Evolutionary conservation across 2,888 invertebrate genomes (phyloP), one percentile per base, ranked within the genome.

Genomic region (Beris chalybata): DNA sequence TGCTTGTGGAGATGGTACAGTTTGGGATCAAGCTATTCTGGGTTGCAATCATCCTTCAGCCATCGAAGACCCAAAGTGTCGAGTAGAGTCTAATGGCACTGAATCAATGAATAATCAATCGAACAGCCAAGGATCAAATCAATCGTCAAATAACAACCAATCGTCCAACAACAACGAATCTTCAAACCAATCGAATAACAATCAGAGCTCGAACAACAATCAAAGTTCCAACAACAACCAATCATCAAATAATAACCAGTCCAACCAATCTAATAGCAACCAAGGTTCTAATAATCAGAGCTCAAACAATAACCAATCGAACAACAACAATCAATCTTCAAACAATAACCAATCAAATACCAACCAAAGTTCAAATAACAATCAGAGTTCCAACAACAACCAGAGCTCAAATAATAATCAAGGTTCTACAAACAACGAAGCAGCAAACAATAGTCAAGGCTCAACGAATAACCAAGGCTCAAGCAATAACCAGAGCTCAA

Each of bases 1-100:
- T 72, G 79, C 78, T 44, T 90, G 89, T 73, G 88, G 85, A 0
- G 84, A 86, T 56, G 89, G 88, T 22, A 87, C 87, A 1, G 84
- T 85, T 11, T 87, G 87, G 87, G 86, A 87, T 73, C 80, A 83
- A 63, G 74, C 76, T 11, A 61, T 76, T 3, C 76, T 77, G 66
- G 78, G 78, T 3, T 81, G 81, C 64, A 79, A 79, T 63, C 78
- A 80, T 71, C 79, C 79, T 30, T 76, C 77, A 1, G 73, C 75
- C 64, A 75, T 77, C 1, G 64, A 69, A 45, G 72, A 74, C 69
- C 70, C 71, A 1, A 73, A 71, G 65, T 78, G 79, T 66, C 68
- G 70, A 5, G 13, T 38, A 43, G 44, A 52, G 22, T 22, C 22
- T 22, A 22, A 22, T 22, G 22, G 22, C 22, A 22, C 22, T 22